Evolutionary conservation across 2,113 vertebrate genomes (phyloP), one percentile per base, ranked within the genome.

Genomic region (Oncorhynchus mykiss): DNA sequence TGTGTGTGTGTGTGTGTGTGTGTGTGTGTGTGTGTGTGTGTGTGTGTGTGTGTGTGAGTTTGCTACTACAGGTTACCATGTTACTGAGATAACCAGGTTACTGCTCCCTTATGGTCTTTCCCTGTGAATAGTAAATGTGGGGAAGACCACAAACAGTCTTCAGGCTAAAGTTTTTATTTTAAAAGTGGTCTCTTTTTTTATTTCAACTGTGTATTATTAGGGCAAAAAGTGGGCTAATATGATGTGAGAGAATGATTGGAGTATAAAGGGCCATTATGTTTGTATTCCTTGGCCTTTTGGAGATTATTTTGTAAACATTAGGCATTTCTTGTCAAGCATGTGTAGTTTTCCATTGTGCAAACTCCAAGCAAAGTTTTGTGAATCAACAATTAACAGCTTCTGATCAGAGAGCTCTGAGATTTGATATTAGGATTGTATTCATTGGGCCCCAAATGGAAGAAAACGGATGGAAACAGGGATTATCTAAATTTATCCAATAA

Each of bases 71-170:
- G 12, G 57, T 60, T 6, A 14, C 18, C 14, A 14, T 60, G 16
- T 60, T 82, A 87, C 84, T 77, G n/a, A 48, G 16, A 49, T 82
- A 82, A 88, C 89, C 71, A 74, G 45, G 45, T 72, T 78, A 74
- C 72, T 65, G 76, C 31, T 67, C 60, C 71, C 78, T 77, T 68
- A 9, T 60, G 7, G 62, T 67, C 9, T 71, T 24, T 74, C 5
- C n/a, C 14, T 13, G 12, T 22, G 78, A 73, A 11, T 14, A 54
- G 54, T 4, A 82, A 24, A 54, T 54, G 39, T 9, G 39, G 9
- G 39, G 39, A 11, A 45, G 8, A 11, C 39, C 39, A 45, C 51
- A 13, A 54, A 54, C 51, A 54, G 14, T 54, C 51, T 45, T 54
- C 14, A 54, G 16, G 14, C 4, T 54, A 18, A 54, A 4, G 12